phyloP scores from a whole-genome alignment of 2,797 vertebrate species.

The Microcaecilia unicolor region DNA sequence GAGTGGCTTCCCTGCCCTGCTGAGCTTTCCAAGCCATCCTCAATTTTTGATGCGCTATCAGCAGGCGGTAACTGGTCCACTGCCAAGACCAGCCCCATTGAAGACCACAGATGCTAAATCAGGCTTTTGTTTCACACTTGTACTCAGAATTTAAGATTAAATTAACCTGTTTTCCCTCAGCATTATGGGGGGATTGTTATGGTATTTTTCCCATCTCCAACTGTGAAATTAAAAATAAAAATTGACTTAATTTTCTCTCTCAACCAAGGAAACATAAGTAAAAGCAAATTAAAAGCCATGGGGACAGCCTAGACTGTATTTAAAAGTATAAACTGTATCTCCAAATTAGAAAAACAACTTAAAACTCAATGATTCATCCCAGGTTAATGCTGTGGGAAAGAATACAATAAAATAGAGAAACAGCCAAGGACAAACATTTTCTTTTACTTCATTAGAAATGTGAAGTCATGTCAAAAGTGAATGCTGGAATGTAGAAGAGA shows the following conservation, averaged over 20 bases:
- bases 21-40: slow-evolving; percentile 37
- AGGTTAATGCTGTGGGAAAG: no score
- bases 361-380: no score
- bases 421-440: no score
- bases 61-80: slow-evolving; percentile 35
- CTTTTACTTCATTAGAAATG: no score
- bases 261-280: not conserved
- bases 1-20: slow-evolving; percentile 28
- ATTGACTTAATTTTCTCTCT: slow-evolving; percentile 8
- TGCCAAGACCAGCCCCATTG: slow-evolving; percentile 17
- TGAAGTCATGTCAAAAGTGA: no score
- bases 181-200: not conserved
- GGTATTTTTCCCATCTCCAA: not conserved
- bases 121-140: slow-evolving; percentile 14
- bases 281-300: slow-evolving; percentile 1
- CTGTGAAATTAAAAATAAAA: not conserved
- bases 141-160: slow-evolving; percentile 19
- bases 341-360: no score
- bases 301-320: no score
- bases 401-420: no score
- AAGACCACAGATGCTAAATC: slow-evolving; percentile 21
- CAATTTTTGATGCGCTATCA: slow-evolving; percentile 39
- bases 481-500: no score
- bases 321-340: no score
- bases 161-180: not conserved